Percentiles rank a stretch among this genome's conserved stretches.
phyloP scores from a whole-genome alignment of 2,797 vertebrate genomes.

The Parotocinclus haroldoi region DNA sequence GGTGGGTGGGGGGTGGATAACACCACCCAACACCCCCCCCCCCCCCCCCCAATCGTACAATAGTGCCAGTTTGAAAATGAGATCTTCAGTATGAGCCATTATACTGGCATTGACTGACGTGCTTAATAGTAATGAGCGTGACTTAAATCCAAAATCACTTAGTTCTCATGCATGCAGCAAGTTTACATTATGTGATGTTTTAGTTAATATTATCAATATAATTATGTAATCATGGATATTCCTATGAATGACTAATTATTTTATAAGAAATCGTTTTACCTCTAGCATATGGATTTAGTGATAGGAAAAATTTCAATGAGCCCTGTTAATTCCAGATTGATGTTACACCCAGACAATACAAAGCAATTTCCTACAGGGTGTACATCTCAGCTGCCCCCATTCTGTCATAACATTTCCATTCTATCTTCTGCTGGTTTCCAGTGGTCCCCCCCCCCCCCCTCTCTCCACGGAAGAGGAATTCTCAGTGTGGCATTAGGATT shows the following conservation, averaged over 20 bases:
- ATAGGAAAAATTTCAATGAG: neutral
- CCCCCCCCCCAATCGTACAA: no score
- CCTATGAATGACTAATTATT: neutral
- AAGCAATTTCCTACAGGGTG: constrained; percentile 28
- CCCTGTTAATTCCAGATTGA: constrained; percentile 17
- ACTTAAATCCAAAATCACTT: no score
- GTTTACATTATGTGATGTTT: neutral
- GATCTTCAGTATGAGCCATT: no score
- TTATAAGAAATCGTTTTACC: neutral
- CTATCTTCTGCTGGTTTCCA: constrained; percentile 38
- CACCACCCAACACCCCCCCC: no score
- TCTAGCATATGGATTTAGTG: constrained; percentile 7
- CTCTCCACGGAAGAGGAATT: constrained; percentile 33
- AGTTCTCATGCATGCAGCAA: no score
- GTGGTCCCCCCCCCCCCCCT: constrained; percentile 32
- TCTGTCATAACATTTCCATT: constrained; percentile 50
- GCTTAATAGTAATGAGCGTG: no score
- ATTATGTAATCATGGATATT: no score
- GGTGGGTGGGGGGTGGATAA: no score
- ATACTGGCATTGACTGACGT: no score
- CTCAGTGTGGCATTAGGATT: constrained; percentile 36
- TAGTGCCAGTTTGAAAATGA: no score
- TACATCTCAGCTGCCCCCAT: constrained; percentile 43
- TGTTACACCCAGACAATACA: constrained; percentile 26
- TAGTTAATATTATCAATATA: neutral